phyloP scores from a whole-genome alignment of 2,113 vertebrate species.

The Noctilio leporinus region DNA sequence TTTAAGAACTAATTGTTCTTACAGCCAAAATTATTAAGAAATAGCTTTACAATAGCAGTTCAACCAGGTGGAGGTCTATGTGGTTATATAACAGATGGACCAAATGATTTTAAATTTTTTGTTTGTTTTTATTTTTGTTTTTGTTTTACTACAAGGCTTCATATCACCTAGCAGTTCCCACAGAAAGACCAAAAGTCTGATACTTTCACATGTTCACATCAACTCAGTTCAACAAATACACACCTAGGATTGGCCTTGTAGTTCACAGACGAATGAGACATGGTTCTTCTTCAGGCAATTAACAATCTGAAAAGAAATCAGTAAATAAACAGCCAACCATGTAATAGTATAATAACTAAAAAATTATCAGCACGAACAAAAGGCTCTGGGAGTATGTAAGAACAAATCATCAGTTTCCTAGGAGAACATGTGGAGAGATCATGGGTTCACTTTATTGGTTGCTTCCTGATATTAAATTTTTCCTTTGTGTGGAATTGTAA shows the following conservation, averaged over 20 bases:
- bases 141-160: background rate
- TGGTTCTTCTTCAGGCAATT: background rate
- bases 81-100: background rate
- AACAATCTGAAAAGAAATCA: background rate
- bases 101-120: background rate
- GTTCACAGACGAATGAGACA: background rate
- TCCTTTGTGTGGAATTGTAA: background rate
- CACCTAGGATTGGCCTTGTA: background rate
- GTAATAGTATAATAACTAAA: background rate
- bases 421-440: background rate
- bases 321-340: background rate
- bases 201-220: background rate
- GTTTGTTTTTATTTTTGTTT: too few species aligned
- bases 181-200: background rate
- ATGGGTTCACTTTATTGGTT: background rate
- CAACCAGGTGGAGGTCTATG: background rate
- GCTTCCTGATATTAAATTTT: background rate
- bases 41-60: background rate
- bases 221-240: background rate
- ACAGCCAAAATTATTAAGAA: background rate
- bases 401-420: background rate
- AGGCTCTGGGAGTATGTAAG: background rate
- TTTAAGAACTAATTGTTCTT: background rate
- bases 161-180: background rate
- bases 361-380: background rate